A percentile compares a stretch with the other conserved stretches of the same genome.
phyloP scores from a whole-genome alignment of 2,888 invertebrate genomes.

The Mythimna albipuncta region DNA sequence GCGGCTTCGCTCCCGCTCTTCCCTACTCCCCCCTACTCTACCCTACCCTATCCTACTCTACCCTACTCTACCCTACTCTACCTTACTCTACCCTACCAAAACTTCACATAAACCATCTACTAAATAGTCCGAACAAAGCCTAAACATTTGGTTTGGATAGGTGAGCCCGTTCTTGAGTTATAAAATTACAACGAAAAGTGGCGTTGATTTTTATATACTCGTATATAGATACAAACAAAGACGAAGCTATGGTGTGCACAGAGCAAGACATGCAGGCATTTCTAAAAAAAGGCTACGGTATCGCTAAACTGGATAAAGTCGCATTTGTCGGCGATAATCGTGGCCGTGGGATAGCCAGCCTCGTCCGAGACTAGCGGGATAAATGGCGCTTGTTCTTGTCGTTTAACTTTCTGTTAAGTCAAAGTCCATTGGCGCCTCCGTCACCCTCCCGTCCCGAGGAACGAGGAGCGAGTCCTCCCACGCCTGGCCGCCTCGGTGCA shows the following conservation, averaged over 20 bases:
- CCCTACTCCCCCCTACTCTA: too few relatives aligned
- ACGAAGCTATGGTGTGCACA: not conserved
- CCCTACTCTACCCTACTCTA: too few relatives aligned
- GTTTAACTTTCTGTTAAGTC: constrained; percentile 60
- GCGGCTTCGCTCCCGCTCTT: too few relatives aligned
- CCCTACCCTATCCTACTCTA: too few relatives aligned
- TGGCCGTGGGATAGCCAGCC: not conserved
- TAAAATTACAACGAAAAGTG: too few relatives aligned
- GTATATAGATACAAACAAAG: not conserved
- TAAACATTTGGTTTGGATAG: too few relatives aligned
- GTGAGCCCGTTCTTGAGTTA: too few relatives aligned
- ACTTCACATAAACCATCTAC: too few relatives aligned
- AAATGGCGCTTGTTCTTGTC: constrained; percentile 35
- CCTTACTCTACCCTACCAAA: too few relatives aligned
- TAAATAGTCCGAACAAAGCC: too few relatives aligned
- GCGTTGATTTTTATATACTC: too few relatives aligned
- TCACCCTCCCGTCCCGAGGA: constrained; percentile 58
- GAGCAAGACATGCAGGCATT: constrained; percentile 2
- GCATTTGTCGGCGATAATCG: not conserved
- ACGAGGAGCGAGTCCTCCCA: constrained; percentile 75
- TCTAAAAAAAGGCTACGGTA: not conserved
- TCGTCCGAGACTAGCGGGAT: constrained; percentile 28
- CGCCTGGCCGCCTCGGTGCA: constrained; percentile 59
- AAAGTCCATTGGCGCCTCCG: constrained; percentile 63
- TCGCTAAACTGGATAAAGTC: constrained; percentile 11